A percentile compares a stretch with the other conserved stretches of the same genome.
Conservation (phyloP, 2,888 invertebrate genomes). For the Andrena praecox region DNA sequence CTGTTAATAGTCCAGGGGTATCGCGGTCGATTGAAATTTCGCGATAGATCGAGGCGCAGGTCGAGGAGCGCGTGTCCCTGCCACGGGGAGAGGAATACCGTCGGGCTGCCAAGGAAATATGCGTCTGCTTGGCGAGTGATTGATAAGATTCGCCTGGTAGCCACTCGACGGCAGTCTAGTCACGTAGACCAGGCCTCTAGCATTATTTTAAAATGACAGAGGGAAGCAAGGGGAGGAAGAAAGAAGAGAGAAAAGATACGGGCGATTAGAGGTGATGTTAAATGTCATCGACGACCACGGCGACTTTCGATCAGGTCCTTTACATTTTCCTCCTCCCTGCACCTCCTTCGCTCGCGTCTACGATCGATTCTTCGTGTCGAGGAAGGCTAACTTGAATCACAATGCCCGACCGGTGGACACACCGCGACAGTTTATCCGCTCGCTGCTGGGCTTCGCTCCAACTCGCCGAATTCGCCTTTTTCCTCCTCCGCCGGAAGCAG, state of each 20-base stretch:
- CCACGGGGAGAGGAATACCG: background rate
- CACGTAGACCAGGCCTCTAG: conserved; percentile 47
- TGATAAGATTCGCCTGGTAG: conserved; percentile 48
- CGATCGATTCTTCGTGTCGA: conserved; percentile 38
- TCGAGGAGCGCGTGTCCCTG: conserved; percentile 5
- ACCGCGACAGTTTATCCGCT: background rate
- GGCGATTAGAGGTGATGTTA: conserved; percentile 16
- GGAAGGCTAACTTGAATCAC: background rate
- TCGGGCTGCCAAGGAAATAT: conserved; percentile 7
- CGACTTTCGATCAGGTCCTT: conserved; percentile 51
- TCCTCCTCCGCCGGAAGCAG: background rate
- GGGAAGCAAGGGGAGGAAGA: too few relatives aligned
- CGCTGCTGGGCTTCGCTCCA: background rate
- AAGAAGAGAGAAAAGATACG: conserved; percentile 44
- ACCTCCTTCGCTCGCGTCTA: background rate
- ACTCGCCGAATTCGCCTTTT: background rate
- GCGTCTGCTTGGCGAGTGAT: conserved; percentile 44
- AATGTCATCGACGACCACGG: conserved; percentile 28
- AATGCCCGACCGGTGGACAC: background rate
- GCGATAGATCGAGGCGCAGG: conserved; percentile 6
- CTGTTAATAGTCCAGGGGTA: conserved; percentile 12
- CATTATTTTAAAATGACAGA: conserved; percentile 52
- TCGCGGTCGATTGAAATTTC: conserved; percentile 35
- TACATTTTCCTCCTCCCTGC: conserved; percentile 45
- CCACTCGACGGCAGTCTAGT: conserved; percentile 28